phyloP scores from a whole-genome alignment of 2,888 invertebrate species.

The Nezara viridula region DNA sequence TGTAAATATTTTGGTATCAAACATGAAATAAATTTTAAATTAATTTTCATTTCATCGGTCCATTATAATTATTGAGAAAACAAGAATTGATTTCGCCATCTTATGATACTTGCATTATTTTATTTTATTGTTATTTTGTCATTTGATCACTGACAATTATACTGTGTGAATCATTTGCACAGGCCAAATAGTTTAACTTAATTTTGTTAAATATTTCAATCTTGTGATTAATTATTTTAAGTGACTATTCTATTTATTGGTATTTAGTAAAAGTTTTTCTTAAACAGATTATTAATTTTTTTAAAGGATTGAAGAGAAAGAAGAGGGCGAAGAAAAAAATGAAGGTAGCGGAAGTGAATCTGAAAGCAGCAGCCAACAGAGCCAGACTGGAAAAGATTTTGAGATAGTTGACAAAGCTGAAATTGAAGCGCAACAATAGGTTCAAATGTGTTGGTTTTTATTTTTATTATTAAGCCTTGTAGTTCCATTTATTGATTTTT shows the following conservation, averaged over 20 bases:
- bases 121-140: no score
- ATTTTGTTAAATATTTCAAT: no score
- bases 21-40: no score
- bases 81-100: no score
- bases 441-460: not conserved
- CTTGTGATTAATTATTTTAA: no score
- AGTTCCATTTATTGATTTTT: not conserved
- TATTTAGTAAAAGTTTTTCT: not conserved
- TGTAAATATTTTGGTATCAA: no score
- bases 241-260: not conserved
- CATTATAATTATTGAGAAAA: no score
- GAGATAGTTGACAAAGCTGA: constrained; percentile 82
- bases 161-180: no score
- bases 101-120: no score
- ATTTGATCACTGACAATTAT: no score
- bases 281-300: not conserved
- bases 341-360: constrained; percentile 79
- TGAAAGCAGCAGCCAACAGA: constrained; percentile 80
- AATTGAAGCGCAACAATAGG: constrained; percentile 58
- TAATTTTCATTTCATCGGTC: no score
- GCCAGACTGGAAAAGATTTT: constrained; percentile 88
- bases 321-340: constrained; percentile 64
- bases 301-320: constrained; percentile 64
- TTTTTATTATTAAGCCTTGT: not conserved
- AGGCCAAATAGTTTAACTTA: no score